These are phyloP conservation scores for Perizoma affinitatum DNA, from an alignment of 2,888 invertebrate species.

Conservation along the genomic window DNA sequence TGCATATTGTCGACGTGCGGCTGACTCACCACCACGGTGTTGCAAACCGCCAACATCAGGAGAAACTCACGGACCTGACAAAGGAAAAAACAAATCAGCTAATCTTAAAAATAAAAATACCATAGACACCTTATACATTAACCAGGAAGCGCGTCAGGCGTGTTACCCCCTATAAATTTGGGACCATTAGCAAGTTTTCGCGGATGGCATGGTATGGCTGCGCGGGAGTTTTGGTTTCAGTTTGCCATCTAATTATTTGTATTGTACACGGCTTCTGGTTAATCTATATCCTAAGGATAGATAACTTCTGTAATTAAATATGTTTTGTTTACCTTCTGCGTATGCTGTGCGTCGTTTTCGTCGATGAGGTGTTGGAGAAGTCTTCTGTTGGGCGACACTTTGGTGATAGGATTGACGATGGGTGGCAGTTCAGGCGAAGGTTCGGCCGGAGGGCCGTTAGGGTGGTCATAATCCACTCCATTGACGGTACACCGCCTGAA, in stretches of 20 bases:
- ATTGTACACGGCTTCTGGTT: too few relatives aligned
- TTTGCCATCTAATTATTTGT: too few relatives aligned
- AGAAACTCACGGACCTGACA: constrained; percentile 93
- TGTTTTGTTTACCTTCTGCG: constrained; percentile 75
- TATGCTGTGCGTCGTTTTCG: constrained; percentile 81
- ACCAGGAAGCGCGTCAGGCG: too few relatives aligned
- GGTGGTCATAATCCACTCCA: constrained; percentile 95
- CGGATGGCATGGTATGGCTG: too few relatives aligned
- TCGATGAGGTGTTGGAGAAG: constrained; percentile 71
- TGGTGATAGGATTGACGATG: constrained; percentile 75
- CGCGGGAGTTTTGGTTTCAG: too few relatives aligned
- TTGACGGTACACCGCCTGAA: constrained; percentile 95
- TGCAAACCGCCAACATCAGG: constrained; percentile 95
- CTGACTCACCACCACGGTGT: constrained; percentile 97
- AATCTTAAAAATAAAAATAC: neutral
- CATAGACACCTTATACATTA: too few relatives aligned
- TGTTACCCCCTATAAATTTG: too few relatives aligned
- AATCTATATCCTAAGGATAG: neutral
- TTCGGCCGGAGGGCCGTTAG: constrained; percentile 88
- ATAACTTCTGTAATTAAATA: constrained; percentile 5
- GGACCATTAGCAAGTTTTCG: too few relatives aligned
- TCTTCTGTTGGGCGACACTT: constrained; percentile 72
- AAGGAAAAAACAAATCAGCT: constrained; percentile 7
- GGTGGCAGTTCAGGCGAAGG: constrained; percentile 80
- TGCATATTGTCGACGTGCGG: constrained; percentile 89